Evolutionary conservation across 2,113 vertebrate species (phyloP).

Genomic region (Talpa occidentalis): DNA sequence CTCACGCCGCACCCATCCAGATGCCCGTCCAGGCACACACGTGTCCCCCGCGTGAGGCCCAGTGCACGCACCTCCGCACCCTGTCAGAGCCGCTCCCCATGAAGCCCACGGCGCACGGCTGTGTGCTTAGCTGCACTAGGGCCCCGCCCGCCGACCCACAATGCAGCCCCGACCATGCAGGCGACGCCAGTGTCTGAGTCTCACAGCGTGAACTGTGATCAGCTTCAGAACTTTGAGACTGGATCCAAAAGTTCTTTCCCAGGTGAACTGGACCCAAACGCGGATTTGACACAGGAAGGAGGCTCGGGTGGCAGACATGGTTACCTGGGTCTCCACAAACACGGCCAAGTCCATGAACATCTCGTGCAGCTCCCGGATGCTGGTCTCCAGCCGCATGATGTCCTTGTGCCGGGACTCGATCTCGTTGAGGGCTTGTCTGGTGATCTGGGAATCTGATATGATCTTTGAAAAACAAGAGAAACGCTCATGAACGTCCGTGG

Average conservation of each 20-base stretch:
- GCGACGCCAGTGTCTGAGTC: not conserved
- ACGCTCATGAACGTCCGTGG: not conserved
- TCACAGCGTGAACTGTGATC: rapidly evolving
- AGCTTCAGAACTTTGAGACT: not conserved
- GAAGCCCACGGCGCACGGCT: too few relatives aligned
- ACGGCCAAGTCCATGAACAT: conserved; percentile 98
- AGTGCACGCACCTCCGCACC: too few relatives aligned
- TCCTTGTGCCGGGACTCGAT: conserved; percentile 97
- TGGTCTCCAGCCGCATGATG: conserved; percentile 95
- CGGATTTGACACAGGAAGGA: rapidly evolving
- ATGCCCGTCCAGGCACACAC: too few relatives aligned
- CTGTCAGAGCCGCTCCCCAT: too few relatives aligned
- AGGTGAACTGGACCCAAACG: rapidly evolving
- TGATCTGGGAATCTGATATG: conserved; percentile 96
- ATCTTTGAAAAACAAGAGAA: conserved; percentile 87
- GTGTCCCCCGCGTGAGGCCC: too few relatives aligned
- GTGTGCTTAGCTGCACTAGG: too few relatives aligned
- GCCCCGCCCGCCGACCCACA: too few relatives aligned
- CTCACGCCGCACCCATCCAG: too few relatives aligned
- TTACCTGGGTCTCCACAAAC: conserved; percentile 97
- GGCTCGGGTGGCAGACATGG: too few relatives aligned
- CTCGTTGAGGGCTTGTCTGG: conserved; percentile 94
- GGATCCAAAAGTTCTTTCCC: not conserved
- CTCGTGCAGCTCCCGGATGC: conserved; percentile 94
- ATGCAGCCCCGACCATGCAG: too few relatives aligned